Conservation (phyloP, 2,797 vertebrate genomes). For the Anguilla marmorata region DNA sequence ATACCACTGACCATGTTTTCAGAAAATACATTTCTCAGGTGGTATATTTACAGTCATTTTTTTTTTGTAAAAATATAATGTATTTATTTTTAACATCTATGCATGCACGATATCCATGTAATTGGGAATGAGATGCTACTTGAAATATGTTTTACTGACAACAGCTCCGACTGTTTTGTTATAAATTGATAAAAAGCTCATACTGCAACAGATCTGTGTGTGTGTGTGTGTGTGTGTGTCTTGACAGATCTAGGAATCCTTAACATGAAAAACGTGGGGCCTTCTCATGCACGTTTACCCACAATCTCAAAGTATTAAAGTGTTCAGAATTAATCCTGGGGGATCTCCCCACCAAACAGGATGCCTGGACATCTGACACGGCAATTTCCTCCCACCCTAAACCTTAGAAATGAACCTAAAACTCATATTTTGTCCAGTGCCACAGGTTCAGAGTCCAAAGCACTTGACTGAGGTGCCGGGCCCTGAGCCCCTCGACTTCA, state of each 20-base stretch:
- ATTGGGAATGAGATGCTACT: neutral
- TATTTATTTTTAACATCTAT: conserved; percentile 14
- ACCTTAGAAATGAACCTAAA: neutral
- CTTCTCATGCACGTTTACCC: neutral
- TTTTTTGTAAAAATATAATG: neutral
- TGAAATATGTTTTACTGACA: neutral
- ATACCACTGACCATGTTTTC: neutral
- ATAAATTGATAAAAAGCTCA: neutral
- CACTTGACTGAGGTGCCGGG: conserved; percentile 3
- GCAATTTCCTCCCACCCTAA: neutral
- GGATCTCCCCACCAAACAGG: neutral
- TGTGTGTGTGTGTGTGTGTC: conserved; percentile 33
- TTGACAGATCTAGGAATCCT: neutral
- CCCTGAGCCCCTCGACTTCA: neutral
- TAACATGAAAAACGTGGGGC: neutral
- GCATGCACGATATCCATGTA: neutral
- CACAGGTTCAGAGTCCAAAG: conserved; percentile 1
- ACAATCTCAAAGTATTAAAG: neutral
- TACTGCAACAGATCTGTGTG: conserved; percentile 36
- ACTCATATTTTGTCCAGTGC: neutral
- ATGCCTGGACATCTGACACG: neutral
- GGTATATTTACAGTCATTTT: neutral
- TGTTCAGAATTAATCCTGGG: neutral
- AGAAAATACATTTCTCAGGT: neutral
- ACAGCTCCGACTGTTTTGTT: neutral